Conservation (phyloP, 2,797 vertebrate genomes). For the Monodelphis domestica region DNA sequence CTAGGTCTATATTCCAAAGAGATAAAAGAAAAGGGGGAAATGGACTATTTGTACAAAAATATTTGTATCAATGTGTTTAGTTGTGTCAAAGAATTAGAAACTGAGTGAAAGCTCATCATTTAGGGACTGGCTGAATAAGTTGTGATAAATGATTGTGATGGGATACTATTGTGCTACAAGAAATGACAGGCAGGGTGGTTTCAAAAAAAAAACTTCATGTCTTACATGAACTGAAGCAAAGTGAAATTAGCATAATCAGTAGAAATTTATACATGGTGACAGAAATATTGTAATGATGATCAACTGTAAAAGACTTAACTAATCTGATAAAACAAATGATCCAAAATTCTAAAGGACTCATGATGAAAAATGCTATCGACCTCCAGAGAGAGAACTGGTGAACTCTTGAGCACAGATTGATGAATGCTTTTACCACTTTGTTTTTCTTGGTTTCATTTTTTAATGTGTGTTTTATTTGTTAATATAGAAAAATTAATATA, state of each 20-base stretch:
- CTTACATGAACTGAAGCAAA: background rate
- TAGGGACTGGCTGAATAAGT: background rate
- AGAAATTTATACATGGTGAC: background rate
- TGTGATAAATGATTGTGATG: background rate
- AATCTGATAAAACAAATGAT: background rate
- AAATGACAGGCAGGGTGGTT: background rate
- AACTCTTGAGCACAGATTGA: background rate
- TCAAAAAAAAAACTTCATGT: background rate
- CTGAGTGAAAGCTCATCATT: background rate
- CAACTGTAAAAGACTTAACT: background rate
- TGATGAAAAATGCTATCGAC: background rate
- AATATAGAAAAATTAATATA: no score
- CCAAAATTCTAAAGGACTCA: background rate
- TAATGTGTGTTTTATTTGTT: no score
- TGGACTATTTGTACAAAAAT: background rate
- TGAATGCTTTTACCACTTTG: background rate
- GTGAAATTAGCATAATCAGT: background rate
- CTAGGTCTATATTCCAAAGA: background rate
- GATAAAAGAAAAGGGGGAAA: background rate
- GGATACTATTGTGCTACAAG: background rate
- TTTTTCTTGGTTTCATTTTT: no score
- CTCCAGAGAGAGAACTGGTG: background rate
- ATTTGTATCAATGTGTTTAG: background rate
- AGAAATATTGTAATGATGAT: background rate
- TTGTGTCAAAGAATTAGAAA: background rate